A percentile compares a stretch with the other conserved stretches of the same genome.
Conservation (phyloP, 1,140 invertebrate genomes). For the Chironomus striatipennis region DNA sequence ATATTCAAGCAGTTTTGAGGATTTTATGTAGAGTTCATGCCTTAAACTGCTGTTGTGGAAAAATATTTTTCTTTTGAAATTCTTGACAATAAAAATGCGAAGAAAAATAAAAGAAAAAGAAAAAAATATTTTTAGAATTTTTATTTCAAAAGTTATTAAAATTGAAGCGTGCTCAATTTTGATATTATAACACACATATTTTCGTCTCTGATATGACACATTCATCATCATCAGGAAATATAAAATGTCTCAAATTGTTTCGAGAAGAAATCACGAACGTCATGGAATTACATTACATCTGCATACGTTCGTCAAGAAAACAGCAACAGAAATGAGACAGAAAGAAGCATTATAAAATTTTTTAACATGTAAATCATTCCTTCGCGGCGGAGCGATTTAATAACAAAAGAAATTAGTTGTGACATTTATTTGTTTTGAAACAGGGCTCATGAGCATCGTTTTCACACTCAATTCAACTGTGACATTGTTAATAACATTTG, state of each 20-base stretch:
- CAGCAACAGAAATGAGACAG: neutral
- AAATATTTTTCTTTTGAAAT: neutral
- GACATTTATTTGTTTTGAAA: slow-evolving; percentile 22
- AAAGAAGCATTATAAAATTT: neutral
- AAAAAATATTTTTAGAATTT: slow-evolving; percentile 4
- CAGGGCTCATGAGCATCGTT: slow-evolving; percentile 6
- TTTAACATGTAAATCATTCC: slow-evolving; percentile 2
- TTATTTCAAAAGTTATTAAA: neutral
- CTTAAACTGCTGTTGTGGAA: too few relatives aligned
- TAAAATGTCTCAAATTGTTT: slow-evolving; percentile 9
- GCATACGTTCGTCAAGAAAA: neutral
- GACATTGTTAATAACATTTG: slow-evolving; percentile 20
- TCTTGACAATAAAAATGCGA: neutral
- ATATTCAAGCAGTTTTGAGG: too few relatives aligned
- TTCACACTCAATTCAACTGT: slow-evolving; percentile 20
- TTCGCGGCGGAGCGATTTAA: slow-evolving; percentile 1
- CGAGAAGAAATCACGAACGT: neutral
- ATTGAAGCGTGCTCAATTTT: slow-evolving; percentile 8
- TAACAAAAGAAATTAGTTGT: slow-evolving; percentile 17
- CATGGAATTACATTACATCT: neutral
- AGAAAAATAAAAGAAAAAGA: neutral
- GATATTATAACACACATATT: neutral
- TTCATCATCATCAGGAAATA: slow-evolving; percentile 12
- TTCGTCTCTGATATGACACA: neutral
- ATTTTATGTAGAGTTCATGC: too few relatives aligned